A percentile compares a stretch with the other conserved stretches of the same genome.
Conservation (phyloP, 2,113 vertebrate species). For the Petrocephalus zakoni region DNA sequence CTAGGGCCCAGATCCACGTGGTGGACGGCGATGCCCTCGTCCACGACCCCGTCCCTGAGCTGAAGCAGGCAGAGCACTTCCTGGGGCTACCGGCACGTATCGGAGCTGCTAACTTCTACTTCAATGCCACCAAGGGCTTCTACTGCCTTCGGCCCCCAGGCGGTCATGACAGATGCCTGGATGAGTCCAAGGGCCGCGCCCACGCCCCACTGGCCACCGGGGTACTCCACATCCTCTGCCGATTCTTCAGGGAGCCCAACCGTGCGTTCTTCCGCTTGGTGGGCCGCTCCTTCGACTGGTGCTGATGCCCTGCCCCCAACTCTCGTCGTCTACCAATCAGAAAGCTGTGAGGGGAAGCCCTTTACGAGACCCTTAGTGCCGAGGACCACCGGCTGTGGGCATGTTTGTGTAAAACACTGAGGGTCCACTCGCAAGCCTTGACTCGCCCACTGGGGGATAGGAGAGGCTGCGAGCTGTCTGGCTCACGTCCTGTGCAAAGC, state of each 20-base stretch:
- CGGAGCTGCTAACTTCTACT: slow-evolving; percentile 66
- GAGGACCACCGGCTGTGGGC: neutral
- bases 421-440: neutral
- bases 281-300: slow-evolving; percentile 67
- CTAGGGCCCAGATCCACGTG: slow-evolving; percentile 63
- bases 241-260: slow-evolving; percentile 63
- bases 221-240: slow-evolving; percentile 62
- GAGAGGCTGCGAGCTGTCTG: neutral
- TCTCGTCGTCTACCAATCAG: slow-evolving; percentile 19
- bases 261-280: slow-evolving; percentile 67
- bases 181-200: slow-evolving; percentile 67
- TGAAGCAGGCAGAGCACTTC: slow-evolving; percentile 63
- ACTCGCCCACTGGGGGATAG: neutral
- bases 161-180: slow-evolving; percentile 66
- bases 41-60: slow-evolving; percentile 63
- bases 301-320: slow-evolving; percentile 46
- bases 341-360: neutral
- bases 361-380: neutral
- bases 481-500: neutral
- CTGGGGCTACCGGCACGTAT: slow-evolving; percentile 60
- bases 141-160: slow-evolving; percentile 63
- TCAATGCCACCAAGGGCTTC: slow-evolving; percentile 73
- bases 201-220: slow-evolving; percentile 56
- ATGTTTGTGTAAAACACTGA: neutral
- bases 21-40: slow-evolving; percentile 70